phyloP scores from a whole-genome alignment of 1,140 invertebrate species.

The Philopotamus ludificatus region DNA sequence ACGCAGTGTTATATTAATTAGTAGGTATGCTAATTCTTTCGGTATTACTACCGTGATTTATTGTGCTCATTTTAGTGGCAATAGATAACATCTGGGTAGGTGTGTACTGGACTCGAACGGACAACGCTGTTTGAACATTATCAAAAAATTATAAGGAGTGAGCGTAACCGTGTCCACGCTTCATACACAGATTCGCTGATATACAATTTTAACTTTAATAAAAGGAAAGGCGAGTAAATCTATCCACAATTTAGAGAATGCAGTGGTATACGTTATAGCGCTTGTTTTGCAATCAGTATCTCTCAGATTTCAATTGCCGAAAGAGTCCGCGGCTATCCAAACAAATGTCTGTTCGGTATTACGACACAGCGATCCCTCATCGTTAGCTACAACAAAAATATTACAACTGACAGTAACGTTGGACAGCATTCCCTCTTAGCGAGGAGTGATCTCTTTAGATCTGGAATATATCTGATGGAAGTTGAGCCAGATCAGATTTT shows the following conservation, averaged over 20 bases:
- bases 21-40: constrained; percentile 31
- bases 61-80: background rate
- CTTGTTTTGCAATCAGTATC: too few relatives aligned
- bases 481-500: constrained; percentile 21
- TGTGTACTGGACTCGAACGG: too few relatives aligned
- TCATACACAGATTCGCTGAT: too few relatives aligned
- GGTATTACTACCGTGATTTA: background rate
- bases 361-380: constrained; percentile 24
- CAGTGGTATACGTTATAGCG: too few relatives aligned
- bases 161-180: too few relatives aligned
- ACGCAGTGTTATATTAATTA: constrained; percentile 32
- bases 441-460: constrained; percentile 17
- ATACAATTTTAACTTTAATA: too few relatives aligned
- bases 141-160: too few relatives aligned
- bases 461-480: constrained; percentile 17
- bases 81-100: background rate
- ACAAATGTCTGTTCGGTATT: constrained; percentile 9
- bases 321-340: too few relatives aligned
- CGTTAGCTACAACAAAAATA: constrained; percentile 15
- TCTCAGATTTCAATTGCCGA: too few relatives aligned
- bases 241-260: too few relatives aligned
- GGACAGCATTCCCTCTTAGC: constrained; percentile 16
- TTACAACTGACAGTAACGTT: constrained; percentile 26
- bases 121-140: too few relatives aligned
- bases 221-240: too few relatives aligned